Percentiles rank a stretch among this genome's conserved stretches.
Evolutionary conservation across 2,113 vertebrate species (phyloP).

Genomic region (Actenoides hombroni): DNA sequence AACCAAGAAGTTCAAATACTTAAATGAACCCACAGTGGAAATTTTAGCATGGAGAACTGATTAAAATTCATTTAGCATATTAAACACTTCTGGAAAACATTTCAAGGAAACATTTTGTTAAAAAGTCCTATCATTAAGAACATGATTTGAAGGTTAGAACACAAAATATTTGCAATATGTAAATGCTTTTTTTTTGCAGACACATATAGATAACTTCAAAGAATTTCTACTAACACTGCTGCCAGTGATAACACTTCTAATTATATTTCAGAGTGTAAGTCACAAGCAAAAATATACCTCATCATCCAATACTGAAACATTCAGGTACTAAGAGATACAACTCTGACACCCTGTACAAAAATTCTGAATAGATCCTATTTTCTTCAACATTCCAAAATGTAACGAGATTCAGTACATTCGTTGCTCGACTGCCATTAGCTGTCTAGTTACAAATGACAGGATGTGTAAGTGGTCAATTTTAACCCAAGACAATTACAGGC

Average conservation of each 20-base stretch:
- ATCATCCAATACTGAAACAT: background rate
- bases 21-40: background rate
- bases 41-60: background rate
- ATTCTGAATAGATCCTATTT: background rate
- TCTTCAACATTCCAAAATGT: background rate
- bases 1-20: background rate
- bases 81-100: background rate
- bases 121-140: background rate
- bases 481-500: background rate
- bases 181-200: background rate
- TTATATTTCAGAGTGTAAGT: background rate
- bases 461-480: background rate
- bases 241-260: background rate
- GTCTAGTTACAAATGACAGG: background rate
- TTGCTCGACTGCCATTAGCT: background rate
- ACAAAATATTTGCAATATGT: background rate
- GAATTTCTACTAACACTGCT: background rate
- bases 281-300: background rate
- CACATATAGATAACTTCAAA: background rate
- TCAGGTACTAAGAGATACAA: rapidly evolving
- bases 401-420: rapidly evolving
- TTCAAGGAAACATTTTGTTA: background rate
- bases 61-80: conserved; percentile 20
- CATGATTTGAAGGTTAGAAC: background rate
- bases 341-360: background rate